These are phyloP conservation scores for Periophthalmodon schlosseri DNA, from an alignment of 2,113 vertebrate species.

Conservation along the genomic window DNA sequence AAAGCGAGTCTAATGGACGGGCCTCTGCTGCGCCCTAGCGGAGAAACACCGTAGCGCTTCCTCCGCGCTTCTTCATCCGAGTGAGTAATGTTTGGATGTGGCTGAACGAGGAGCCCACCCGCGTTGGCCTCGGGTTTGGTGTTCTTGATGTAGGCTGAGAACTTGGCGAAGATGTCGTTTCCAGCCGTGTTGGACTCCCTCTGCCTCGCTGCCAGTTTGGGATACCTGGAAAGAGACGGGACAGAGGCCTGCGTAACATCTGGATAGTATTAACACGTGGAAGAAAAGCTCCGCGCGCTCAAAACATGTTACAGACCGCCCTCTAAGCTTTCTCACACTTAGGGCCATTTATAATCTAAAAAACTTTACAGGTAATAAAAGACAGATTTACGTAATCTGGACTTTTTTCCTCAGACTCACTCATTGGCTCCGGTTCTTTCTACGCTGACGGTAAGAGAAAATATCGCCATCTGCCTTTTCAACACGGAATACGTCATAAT, in stretches of 20 bases:
- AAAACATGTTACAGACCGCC: slow-evolving; percentile 52
- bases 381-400: slow-evolving; percentile 55
- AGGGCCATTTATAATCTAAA: slow-evolving; percentile 58
- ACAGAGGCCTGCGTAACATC: slow-evolving; percentile 45
- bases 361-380: slow-evolving; percentile 66
- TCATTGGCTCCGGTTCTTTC: slow-evolving; percentile 10
- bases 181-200: slow-evolving; percentile 94
- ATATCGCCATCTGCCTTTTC: slow-evolving; percentile 7
- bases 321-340: slow-evolving; percentile 43
- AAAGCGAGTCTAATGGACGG: not conserved
- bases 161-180: slow-evolving; percentile 96
- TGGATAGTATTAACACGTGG: slow-evolving; percentile 71
- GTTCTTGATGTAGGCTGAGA: slow-evolving; percentile 98
- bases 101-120: slow-evolving; percentile 77
- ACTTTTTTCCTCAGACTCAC: slow-evolving; percentile 45
- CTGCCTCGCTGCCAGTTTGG: slow-evolving; percentile 90
- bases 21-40: slow-evolving; percentile 66
- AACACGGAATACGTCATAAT: not conserved
- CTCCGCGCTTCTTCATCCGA: not conserved
- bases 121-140: slow-evolving; percentile 88
- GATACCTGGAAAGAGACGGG: slow-evolving; percentile 82
- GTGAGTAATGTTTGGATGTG: not conserved
- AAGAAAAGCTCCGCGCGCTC: slow-evolving; percentile 40
- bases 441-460: slow-evolving; percentile 15
- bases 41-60: slow-evolving; percentile 8